Percentiles rank a stretch among this genome's conserved stretches.
Evolutionary conservation across 2,113 vertebrate genomes (phyloP).

Genomic region (Sorex fumeus): DNA sequence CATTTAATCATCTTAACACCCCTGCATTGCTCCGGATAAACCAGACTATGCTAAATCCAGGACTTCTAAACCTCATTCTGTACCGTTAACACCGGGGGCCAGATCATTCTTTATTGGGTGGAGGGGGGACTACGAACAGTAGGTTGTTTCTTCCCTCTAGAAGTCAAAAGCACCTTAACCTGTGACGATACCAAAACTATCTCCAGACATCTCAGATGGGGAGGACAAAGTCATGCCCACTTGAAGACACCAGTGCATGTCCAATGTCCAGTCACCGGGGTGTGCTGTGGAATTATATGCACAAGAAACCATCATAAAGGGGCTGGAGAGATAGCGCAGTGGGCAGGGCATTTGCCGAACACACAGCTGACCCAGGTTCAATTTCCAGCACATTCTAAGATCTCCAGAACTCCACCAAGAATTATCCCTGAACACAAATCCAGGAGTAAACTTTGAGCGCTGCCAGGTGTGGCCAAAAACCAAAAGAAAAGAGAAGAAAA

Average conservation of each 20-base stretch:
- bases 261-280: too few relatives aligned
- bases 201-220: neutral
- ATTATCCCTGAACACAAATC: too few relatives aligned
- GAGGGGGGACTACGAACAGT: neutral
- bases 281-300: too few relatives aligned
- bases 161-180: neutral
- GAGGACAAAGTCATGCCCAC: neutral
- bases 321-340: too few relatives aligned
- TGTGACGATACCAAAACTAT: neutral
- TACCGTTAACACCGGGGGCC: neutral
- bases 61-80: conserved; percentile 30
- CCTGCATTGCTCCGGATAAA: neutral
- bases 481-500: neutral
- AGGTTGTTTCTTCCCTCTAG: neutral
- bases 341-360: too few relatives aligned
- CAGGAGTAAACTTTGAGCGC: too few relatives aligned
- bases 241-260: neutral
- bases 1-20: conserved; percentile 46
- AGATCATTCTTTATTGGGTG: neutral
- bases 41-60: conserved; percentile 29
- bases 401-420: too few relatives aligned
- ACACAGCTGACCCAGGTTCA: too few relatives aligned
- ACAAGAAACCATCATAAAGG: too few relatives aligned
- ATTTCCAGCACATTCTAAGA: too few relatives aligned
- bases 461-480: too few relatives aligned